Evolutionary conservation across 2,888 invertebrate species (phyloP), one percentile per base, ranked within the genome.

Genomic region (Ochropleura leucogaster): DNA sequence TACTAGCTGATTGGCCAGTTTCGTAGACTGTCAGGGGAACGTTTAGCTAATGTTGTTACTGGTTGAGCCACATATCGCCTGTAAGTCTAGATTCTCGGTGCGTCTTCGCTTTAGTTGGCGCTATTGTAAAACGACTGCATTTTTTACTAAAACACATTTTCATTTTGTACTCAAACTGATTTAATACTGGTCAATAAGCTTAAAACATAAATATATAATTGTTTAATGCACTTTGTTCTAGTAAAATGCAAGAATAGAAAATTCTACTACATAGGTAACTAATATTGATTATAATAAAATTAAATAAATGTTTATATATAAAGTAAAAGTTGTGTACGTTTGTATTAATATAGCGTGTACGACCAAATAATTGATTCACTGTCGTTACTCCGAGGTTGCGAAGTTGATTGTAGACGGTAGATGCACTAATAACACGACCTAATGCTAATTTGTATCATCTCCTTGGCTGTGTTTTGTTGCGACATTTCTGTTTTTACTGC

Each of bases 251-350:
- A 87, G 72, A 71, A 82, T 87, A 84, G 82, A 65, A 74, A 93
- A 90, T 77, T 86, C 78, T 90, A 84, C 86, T 88, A 89, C 80
- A 86, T 93, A 93, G 88, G 88, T 92, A 90, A 88, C 88, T 88
- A 90, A 90, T 87, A 85, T 85, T 88, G 89, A 90, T 87, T 88
- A 86, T 83, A 71, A 81, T 87, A 81, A 79, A 84, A 85, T 84
- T 80, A 77, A 85, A 87, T 92, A 90, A 93, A 93, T 93, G 92
- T 94, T 93, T 93, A 92, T 92, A 91, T 91, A 86, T 87, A 89
- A 87, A 82, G 80, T 85, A 85, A 91, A 87, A 93, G 90, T 92
- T 93, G 92, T 92, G 93, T 93, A 94, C 90, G 92, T 94, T 93
- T 93, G 89, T 93, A 91, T 88, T 90, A 89, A 86, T 83, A 87